phyloP scores from a whole-genome alignment of 2,797 vertebrate genomes.

The Rousettus madagascariensis region DNA sequence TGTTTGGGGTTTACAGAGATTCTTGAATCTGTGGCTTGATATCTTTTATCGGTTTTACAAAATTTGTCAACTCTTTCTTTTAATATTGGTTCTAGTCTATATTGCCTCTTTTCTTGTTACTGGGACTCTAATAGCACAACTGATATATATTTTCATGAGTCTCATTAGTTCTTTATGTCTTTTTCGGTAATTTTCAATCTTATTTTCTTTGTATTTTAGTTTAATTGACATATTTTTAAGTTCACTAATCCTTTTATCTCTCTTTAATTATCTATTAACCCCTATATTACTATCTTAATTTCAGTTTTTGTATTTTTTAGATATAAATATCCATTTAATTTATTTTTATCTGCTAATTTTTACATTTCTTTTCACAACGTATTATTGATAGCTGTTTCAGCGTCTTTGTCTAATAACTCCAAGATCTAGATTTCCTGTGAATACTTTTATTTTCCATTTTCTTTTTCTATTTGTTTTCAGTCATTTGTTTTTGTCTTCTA shows the following conservation, averaged over 20 bases:
- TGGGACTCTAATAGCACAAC: neutral
- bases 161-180: neutral
- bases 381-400: neutral
- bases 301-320: constrained; percentile 14
- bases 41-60: neutral
- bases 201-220: neutral
- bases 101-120: neutral
- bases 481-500: constrained; percentile 8
- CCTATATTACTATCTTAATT: neutral
- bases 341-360: neutral
- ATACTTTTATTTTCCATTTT: neutral
- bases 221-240: neutral
- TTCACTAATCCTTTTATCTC: neutral
- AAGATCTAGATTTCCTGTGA: neutral
- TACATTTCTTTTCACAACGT: neutral
- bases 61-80: neutral
- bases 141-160: neutral
- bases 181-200: neutral
- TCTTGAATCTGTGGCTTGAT: neutral
- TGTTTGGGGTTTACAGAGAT: neutral
- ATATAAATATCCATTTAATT: neutral
- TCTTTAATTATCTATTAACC: neutral
- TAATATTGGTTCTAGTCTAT: neutral
- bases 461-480: neutral
- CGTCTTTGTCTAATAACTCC: neutral